A percentile compares a stretch with the other conserved stretches of the same genome.
Evolutionary conservation across 2,113 vertebrate genomes (phyloP).

Genomic region (Sebastes schlegelii): DNA sequence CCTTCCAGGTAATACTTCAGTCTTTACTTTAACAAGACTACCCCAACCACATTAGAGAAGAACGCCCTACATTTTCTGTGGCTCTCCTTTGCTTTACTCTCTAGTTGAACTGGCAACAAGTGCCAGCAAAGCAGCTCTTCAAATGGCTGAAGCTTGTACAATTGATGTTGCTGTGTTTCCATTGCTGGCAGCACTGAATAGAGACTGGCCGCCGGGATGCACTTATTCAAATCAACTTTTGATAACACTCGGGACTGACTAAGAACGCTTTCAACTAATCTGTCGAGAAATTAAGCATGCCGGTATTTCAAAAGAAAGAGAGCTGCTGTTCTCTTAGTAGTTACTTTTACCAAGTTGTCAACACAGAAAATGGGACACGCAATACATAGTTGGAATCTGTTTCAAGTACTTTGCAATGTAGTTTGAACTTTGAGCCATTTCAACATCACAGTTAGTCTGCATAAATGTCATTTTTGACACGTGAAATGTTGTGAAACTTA

Average conservation of each 20-base stretch:
- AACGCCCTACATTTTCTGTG: not conserved
- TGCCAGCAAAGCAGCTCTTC: constrained; percentile 3
- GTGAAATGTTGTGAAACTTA: not conserved
- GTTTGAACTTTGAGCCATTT: constrained; percentile 2
- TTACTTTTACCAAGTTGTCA: not conserved
- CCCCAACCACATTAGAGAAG: not conserved
- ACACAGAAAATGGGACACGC: not conserved
- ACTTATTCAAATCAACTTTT: constrained; percentile 52
- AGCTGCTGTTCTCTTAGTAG: not conserved
- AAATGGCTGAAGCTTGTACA: constrained; percentile 20
- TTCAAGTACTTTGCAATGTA: not conserved
- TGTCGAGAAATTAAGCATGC: not conserved
- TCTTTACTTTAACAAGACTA: not conserved
- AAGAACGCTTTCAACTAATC: constrained; percentile 11
- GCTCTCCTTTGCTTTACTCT: not conserved
- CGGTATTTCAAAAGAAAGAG: not conserved
- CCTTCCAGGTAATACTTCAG: not conserved
- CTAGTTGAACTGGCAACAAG: constrained; percentile 2
- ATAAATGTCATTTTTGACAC: not conserved
- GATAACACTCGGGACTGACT: constrained; percentile 21
- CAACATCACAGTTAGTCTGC: not conserved
- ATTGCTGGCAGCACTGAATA: constrained; percentile 25
- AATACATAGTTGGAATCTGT: not conserved
- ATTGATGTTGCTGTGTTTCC: constrained; percentile 8
- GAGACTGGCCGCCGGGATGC: constrained; percentile 16